These are phyloP conservation scores for Amphiprion percula DNA, from an alignment of 2,113 vertebrate genomes.

Conservation along the genomic window DNA sequence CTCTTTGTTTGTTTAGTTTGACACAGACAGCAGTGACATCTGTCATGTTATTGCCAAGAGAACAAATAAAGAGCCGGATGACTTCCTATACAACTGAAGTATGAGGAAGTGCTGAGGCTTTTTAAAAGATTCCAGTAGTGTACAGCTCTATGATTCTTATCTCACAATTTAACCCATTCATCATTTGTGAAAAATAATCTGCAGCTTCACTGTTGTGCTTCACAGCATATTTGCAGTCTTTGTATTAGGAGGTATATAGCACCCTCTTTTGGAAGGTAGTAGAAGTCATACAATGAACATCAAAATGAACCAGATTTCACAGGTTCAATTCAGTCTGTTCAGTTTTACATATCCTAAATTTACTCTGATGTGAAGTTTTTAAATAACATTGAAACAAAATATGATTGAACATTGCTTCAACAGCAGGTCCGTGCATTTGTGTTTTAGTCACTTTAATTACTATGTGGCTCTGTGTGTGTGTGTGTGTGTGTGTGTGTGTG, in stretches of 20 bases:
- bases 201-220: conserved; percentile 5
- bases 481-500: conserved; percentile 56
- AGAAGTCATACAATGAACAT: not conserved
- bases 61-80: conserved; percentile 5
- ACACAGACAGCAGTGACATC: conserved; percentile 10
- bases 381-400: not conserved
- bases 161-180: conserved; percentile 43
- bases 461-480: conserved; percentile 45
- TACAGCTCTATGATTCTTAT: conserved; percentile 22
- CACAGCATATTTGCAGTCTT: not conserved
- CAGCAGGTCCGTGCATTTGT: not conserved
- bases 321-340: too few relatives aligned
- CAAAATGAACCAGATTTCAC: not conserved
- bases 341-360: too few relatives aligned
- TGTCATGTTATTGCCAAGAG: not conserved
- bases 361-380: too few relatives aligned
- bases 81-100: not conserved
- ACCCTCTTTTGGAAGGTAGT: conserved; percentile 39
- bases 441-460: conserved; percentile 17
- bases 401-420: not conserved
- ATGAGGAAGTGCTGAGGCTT: conserved; percentile 12
- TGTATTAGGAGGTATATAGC: conserved; percentile 15
- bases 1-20: not conserved
- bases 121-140: conserved; percentile 42
- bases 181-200: conserved; percentile 44